A percentile compares a stretch with the other conserved stretches of the same genome.
Conservation (phyloP, 2,797 vertebrate genomes). For the Gambusia yucatana region DNA sequence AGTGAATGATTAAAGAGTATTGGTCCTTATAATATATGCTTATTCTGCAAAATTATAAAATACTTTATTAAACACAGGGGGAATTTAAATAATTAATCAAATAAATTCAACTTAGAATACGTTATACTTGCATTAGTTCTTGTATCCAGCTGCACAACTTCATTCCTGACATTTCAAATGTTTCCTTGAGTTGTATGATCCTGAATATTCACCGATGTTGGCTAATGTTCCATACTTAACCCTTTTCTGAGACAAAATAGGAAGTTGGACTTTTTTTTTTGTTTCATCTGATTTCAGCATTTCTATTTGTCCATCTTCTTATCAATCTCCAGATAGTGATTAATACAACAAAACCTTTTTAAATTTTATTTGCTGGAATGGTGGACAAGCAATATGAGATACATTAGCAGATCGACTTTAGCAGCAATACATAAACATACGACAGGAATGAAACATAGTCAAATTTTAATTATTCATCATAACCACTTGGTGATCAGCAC, state of each 20-base stretch:
- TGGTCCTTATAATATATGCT: background rate
- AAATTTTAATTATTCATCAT: background rate
- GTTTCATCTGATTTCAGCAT: background rate
- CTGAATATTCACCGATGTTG: background rate
- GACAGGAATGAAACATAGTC: background rate
- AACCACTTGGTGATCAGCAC: background rate
- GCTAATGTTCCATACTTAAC: too few relatives aligned
- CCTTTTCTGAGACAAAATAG: background rate
- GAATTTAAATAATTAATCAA: background rate
- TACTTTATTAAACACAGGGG: background rate
- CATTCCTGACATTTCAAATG: background rate
- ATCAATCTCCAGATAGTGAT: background rate
- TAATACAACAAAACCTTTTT: background rate
- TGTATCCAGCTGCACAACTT: background rate
- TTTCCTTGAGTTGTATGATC: background rate
- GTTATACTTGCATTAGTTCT: background rate
- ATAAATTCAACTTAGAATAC: background rate
- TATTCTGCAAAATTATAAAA: background rate
- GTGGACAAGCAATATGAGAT: background rate
- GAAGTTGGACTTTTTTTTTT: background rate
- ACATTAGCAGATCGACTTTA: background rate
- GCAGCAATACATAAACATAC: background rate
- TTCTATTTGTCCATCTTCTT: background rate
- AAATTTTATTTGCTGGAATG: background rate
- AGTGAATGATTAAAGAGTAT: constrained; percentile 34